Base-by-base conservation (phyloP, 2,113 vertebrate genomes). In the Oxygymnocypris stewartii region DNA sequence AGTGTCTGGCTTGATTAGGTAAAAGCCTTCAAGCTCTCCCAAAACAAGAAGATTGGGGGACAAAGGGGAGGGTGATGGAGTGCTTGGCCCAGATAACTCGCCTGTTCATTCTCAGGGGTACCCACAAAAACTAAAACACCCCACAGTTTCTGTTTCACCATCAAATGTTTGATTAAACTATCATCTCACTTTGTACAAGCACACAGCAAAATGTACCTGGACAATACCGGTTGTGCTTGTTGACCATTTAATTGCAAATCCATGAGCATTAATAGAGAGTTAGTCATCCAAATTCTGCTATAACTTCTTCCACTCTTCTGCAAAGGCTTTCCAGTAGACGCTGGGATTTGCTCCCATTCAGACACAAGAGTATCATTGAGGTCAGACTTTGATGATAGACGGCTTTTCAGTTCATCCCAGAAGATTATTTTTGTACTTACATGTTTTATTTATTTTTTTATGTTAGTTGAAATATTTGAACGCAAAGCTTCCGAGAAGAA, bases 1-100 rank as follows among this genome's bases (percentile, higher is more conserved):
- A 86, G 82, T 89, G 91, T 92, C 87, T 93, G 91, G 90, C 80
- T 85, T 90, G 90, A 93, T 92, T 92, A 92, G 86, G 85, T 75
- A 37, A 90, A 88, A 90, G 89, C 88, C 88, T 89, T 89, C 87
- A 91, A 88, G 49, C 77, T 49, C 85, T 89, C 88, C 85, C 90
- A 91, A 90, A 79, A 89, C 84, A 87, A 82, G 54, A 88, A 79
- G 75, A 67, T 12, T 42, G 81, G 54, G 61, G 82, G 71, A 25
- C n/a, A 77, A 69, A 79, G 35, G 74, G 75, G 74, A 67, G 84
- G 75, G 47, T 74, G 75, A 88, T 4, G 82, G 44, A 89, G 81
- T 76, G 63, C 89, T 69, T 90, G 86, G 84, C 90, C 85, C 76
- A 90, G 25, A 82, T 63, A 73, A 88, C 63, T 54, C 65, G 61